Conservation (phyloP, 2,113 vertebrate species). For the Hippopotamus amphibius region DNA sequence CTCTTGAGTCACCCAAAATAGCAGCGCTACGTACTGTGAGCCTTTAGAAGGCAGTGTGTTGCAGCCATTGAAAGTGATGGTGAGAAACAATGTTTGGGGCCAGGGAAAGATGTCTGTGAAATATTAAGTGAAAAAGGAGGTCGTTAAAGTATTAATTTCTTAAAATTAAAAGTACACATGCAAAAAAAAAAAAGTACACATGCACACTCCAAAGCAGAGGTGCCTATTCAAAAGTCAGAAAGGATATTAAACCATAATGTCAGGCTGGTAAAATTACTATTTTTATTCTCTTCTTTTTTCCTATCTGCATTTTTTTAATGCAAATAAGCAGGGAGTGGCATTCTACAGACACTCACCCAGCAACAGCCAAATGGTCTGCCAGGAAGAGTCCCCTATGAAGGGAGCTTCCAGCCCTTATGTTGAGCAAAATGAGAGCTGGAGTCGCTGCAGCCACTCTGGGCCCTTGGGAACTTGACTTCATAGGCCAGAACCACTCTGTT, state of each 20-base stretch:
- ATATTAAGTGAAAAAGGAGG: neutral
- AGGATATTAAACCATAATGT: neutral
- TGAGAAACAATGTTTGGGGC: neutral
- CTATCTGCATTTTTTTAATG: neutral
- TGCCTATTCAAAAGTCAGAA: neutral
- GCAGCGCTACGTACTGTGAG: accelerated
- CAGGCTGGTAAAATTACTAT: neutral
- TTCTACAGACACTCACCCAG: neutral
- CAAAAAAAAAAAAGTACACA: neutral
- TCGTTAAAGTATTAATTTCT: neutral
- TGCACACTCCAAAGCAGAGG: neutral
- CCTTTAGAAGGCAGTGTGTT: neutral
- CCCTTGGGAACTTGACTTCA: accelerated
- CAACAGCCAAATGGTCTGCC: neutral
- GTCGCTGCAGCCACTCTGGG: accelerated
- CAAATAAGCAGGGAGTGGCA: neutral
- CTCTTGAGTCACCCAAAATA: neutral
- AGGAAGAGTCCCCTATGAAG: accelerated
- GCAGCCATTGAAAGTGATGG: neutral
- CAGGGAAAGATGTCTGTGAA: neutral
- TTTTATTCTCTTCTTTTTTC: neutral
- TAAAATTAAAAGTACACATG: neutral
- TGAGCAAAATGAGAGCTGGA: neutral
- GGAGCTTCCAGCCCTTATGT: neutral
- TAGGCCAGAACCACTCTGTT: neutral